Base-by-base conservation (phyloP, 2,113 vertebrate species). In the Callipepla californica region DNA sequence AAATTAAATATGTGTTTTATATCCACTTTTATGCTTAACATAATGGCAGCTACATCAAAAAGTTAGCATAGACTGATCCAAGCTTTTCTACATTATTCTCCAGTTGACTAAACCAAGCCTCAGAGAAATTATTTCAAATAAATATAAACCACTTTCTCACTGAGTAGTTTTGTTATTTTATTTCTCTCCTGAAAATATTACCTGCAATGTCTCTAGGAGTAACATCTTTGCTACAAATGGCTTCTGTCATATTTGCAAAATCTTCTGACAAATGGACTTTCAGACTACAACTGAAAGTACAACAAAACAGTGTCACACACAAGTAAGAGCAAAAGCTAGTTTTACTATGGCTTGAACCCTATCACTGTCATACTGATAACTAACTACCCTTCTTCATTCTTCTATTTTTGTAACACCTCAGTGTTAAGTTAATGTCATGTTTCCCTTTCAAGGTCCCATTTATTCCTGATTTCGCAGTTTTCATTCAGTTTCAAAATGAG, bases 1-100 rank as follows among this genome's bases (percentile, higher is more conserved):
- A 84, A 93, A 88, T 84, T 84, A 90, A 88, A 75, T 78, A 74
- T 7, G 9, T 59, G 13, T 2, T 85, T 70, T 74, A 80, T 57
- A 55, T 57, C 61, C 18, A 81, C 36, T 90, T 93, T 84, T 90
- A 88, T 36, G 40, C 58, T 45, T 81, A 92, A 74, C 44, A 23
- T 88, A 90, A 93, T 5, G 5, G 40, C 66, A 79, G 40, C 21
- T 85, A 66, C 57, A 82, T 79, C n/a, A 91, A 89, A 92, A 94
- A 82, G 18, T 76, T 63, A 38, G 21, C 48, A 50, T 3, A 84
- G 36, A 15, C 58, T 84, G 22, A 32, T 65, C n/a, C 50, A 87
- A 89, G 48, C 5, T 70, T 90, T 75, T 53, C 61, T 40, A 61
- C 11, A 45, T 68, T 78, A 70, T 57, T 81, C 53, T 79, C 26